Evolutionary conservation across 2,113 vertebrate genomes (phyloP).

Genomic region (Calonectris borealis): DNA sequence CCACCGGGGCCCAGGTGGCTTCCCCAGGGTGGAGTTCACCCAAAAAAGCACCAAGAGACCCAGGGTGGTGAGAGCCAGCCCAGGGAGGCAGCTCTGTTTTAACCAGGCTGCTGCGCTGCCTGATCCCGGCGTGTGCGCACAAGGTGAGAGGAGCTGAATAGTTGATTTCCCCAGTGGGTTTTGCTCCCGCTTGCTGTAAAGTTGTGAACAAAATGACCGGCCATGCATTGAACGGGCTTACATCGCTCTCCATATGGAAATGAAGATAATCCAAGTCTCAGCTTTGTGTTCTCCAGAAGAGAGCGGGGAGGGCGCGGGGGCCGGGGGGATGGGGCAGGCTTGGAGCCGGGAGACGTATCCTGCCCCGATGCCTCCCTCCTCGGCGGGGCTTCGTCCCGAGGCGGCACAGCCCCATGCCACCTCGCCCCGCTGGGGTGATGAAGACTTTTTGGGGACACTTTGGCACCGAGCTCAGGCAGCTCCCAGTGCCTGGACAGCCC

Average conservation of each 20-base stretch:
- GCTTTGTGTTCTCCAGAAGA: slow-evolving; percentile 74
- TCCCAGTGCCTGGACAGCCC: background rate
- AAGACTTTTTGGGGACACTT: background rate
- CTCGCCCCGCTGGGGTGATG: background rate
- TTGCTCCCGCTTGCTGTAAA: slow-evolving; percentile 71
- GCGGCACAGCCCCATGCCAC: background rate
- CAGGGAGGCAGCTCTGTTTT: background rate
- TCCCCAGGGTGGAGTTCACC: background rate
- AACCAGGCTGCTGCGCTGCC: background rate
- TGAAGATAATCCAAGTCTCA: slow-evolving; percentile 79
- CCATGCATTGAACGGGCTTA: slow-evolving; percentile 81
- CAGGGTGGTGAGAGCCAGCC: background rate
- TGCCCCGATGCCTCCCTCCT: background rate
- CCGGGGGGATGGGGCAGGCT: background rate
- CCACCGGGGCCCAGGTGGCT: rapidly evolving
- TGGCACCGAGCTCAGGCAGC: background rate
- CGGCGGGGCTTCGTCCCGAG: rapidly evolving
- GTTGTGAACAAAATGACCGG: slow-evolving; percentile 83
- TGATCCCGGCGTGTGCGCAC: slow-evolving; percentile 42
- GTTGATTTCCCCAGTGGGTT: slow-evolving; percentile 74
- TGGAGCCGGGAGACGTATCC: background rate
- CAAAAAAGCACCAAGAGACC: background rate
- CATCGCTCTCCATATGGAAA: slow-evolving; percentile 84
- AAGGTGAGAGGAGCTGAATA: slow-evolving; percentile 69
- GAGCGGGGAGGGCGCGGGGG: background rate